phyloP scores from a whole-genome alignment of 1,140 invertebrate genomes.

The Euglossa dilemma region DNA sequence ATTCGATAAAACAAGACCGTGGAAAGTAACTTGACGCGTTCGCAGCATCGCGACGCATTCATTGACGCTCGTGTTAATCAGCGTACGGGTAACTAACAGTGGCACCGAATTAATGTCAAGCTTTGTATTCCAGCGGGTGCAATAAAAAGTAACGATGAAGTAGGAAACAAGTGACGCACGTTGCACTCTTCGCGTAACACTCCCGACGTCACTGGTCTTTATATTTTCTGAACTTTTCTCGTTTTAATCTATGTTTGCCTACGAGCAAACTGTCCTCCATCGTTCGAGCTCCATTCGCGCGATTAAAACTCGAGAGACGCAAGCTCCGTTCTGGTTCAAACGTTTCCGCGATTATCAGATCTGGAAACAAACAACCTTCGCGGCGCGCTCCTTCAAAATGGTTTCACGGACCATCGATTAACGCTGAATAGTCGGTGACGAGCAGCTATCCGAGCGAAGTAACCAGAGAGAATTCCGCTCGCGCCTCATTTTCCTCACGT shows the following conservation, averaged over 20 bases:
- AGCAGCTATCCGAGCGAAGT: not conserved
- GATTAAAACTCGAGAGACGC: not conserved
- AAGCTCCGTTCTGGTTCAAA: not conserved
- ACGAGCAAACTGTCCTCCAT: not conserved
- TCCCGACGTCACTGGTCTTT: not conserved
- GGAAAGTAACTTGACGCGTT: not conserved
- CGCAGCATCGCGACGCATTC: not conserved
- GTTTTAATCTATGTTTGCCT: not conserved
- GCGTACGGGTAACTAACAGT: not conserved
- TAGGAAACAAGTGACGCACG: not conserved
- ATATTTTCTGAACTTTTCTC: not conserved
- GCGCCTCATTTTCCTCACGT: constrained; percentile 2
- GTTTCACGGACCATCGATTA: not conserved
- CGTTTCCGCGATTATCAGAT: not conserved
- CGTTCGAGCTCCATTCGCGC: not conserved
- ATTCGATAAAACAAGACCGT: not conserved
- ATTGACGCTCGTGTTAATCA: constrained; percentile 3
- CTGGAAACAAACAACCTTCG: not conserved
- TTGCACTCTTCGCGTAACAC: not conserved
- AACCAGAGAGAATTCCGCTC: not conserved
- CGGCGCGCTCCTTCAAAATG: not conserved
- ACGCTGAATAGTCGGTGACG: not conserved
- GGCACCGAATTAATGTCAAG: not conserved
- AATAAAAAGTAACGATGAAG: not conserved
- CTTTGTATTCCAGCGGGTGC: not conserved